Evolutionary conservation across 2,888 invertebrate species (phyloP), one percentile per base, ranked within the genome.

Genomic region (Amphipyra berbera): DNA sequence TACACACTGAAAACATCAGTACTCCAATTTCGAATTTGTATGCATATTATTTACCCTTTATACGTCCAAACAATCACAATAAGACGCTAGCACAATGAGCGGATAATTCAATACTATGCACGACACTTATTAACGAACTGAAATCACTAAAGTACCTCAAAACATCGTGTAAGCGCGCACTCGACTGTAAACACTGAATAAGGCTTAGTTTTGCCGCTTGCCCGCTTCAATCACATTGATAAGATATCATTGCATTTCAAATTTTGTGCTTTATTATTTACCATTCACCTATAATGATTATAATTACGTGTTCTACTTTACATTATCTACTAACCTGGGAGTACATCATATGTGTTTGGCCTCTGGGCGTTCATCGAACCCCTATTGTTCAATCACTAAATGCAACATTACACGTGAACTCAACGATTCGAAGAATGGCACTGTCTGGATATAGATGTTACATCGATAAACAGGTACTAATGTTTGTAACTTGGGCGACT

Each of bases 281-380:
- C 81, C 78, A 81, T 84, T 82, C 79, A 77, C 68, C 68, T 66
- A 73, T 68, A 61, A 61, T 64, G 61, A 62, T 66, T 61, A 58
- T 58, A 61, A 73, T 57, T 61, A 53, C 37, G 50, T 72, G 53
- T 47, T 61, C 62, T 62, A 69, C 62, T 67, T 64, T 57, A 63
- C 38, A 61, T 59, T 70, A 70, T 79, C 73, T 83, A 88, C 91
- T 84, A 88, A 92, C 93, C 92, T 77, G 85, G 75, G 76, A 84
- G 79, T 82, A 84, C 83, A 78, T 89, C 89, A 78, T 85, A 84
- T 67, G 85, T 77, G 78, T 84, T 83, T 58, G 78, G 76, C 73
- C 77, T 82, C 77, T 79, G 79, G 69, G 79, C 83, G 88, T 90
- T 90, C 93, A 92, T 92, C 82, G 89, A 89, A 89, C 81, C 68